Conservation (phyloP, 2,797 vertebrate genomes). For the Ctenochaetus hawaiiensis region DNA sequence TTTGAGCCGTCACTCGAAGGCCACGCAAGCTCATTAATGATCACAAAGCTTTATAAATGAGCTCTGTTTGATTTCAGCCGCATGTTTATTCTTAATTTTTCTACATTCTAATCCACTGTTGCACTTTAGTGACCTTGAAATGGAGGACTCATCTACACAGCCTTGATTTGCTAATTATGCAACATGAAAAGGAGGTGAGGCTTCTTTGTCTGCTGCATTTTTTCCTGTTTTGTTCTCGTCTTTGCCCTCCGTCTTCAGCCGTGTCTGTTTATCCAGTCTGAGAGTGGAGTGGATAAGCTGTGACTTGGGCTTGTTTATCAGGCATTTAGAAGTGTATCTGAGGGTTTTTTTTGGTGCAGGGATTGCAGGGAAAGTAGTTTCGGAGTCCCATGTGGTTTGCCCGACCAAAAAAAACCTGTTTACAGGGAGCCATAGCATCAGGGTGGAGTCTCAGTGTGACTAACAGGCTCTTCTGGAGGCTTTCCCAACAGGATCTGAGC, state of each 20-base stretch:
- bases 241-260: conserved; percentile 19
- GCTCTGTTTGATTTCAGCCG: conserved; percentile 27
- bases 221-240: background rate
- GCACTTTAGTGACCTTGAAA: conserved; percentile 47
- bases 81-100: conserved; percentile 10
- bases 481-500: conserved; percentile 56
- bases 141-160: conserved; percentile 29
- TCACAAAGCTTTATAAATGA: conserved; percentile 35
- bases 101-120: conserved; percentile 1
- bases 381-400: conserved; percentile 33
- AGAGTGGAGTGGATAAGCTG: conserved; percentile 24
- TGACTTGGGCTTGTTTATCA: conserved; percentile 44
- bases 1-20: background rate
- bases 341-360: conserved; percentile 12
- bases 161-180: conserved; percentile 60
- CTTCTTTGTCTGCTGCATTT: conserved; percentile 2
- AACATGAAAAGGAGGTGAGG: conserved; percentile 29
- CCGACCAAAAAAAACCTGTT: conserved; percentile 27
- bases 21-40: conserved; percentile 30
- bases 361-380: conserved; percentile 17
- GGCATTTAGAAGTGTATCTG: conserved; percentile 33
- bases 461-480: conserved; percentile 59
- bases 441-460: conserved; percentile 45
- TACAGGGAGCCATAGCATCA: conserved; percentile 19
- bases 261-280: background rate